Evolutionary conservation across 2,113 vertebrate genomes (phyloP).

Genomic region (Hemicordylus capensis): DNA sequence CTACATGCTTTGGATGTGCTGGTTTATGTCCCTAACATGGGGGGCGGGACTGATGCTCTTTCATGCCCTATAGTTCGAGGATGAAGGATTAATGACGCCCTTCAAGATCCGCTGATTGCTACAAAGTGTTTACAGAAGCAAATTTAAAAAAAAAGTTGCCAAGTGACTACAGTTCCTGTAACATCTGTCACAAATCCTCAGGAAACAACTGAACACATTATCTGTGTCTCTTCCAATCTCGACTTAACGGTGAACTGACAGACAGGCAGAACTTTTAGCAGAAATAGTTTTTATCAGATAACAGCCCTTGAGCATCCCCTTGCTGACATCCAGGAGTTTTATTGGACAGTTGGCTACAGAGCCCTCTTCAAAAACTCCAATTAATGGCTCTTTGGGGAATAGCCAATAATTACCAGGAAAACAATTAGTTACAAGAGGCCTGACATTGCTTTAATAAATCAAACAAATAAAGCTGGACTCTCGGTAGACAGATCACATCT

Average conservation of each 20-base stretch:
- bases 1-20: neutral
- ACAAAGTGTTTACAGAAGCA: neutral
- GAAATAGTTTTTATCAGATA: neutral
- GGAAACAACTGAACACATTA: neutral
- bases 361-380: conserved; percentile 1
- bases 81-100: neutral
- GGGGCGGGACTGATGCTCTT: no score
- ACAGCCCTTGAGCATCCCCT: neutral
- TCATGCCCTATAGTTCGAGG: neutral
- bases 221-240: neutral
- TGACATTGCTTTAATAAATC: conserved; percentile 21
- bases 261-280: neutral
- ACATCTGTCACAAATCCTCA: neutral
- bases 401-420: conserved; percentile 14
- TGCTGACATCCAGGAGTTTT: neutral
- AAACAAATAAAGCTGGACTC: conserved; percentile 21
- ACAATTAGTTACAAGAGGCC: conserved; percentile 19
- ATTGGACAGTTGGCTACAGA: neutral
- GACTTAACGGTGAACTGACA: neutral
- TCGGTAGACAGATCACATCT: neutral
- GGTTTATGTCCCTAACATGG: neutral
- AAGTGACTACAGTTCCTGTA: neutral
- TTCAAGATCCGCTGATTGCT: neutral
- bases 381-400: conserved; percentile 15
- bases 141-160: neutral